phyloP scores from a whole-genome alignment of 2,113 vertebrate species.

The Gambusia holbrooki region DNA sequence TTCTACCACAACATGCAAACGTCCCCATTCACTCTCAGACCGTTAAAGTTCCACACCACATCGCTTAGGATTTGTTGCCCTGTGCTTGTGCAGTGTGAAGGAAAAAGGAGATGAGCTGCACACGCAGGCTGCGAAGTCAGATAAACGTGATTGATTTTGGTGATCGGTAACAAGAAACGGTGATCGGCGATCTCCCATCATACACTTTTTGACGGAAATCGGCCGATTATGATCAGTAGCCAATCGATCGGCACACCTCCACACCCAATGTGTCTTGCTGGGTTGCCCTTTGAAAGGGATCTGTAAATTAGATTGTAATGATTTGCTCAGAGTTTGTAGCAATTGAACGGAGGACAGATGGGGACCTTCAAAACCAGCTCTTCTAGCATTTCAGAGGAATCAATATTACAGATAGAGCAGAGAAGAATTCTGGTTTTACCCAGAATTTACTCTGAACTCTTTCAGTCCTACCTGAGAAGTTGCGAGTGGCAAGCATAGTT shows the following conservation, averaged over 20 bases:
- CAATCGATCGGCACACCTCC: too few relatives aligned
- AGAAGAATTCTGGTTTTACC: neutral
- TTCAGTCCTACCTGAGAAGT: constrained; percentile 93
- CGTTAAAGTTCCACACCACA: too few relatives aligned
- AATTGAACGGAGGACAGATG: neutral
- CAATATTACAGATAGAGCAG: neutral
- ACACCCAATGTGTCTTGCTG: constrained; percentile 10
- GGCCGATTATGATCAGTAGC: too few relatives aligned
- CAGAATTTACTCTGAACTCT: neutral
- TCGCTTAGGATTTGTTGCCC: too few relatives aligned
- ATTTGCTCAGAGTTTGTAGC: constrained; percentile 3
- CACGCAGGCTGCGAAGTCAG: too few relatives aligned
- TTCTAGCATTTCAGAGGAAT: neutral
- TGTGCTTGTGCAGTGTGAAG: too few relatives aligned
- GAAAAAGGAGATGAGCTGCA: too few relatives aligned
- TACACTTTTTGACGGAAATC: neutral
- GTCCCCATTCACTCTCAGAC: too few relatives aligned
- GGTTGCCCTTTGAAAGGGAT: constrained; percentile 37
- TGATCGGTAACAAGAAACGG: too few relatives aligned
- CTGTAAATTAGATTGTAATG: constrained; percentile 8
- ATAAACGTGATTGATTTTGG: too few relatives aligned
- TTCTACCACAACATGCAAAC: too few relatives aligned
- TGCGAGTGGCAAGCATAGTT: constrained; percentile 97
- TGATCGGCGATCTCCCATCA: too few relatives aligned
- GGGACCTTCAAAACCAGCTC: constrained; percentile 29